Evolutionary conservation across 2,888 invertebrate genomes (phyloP), one percentile per base, ranked within the genome.

Genomic region (Alentia gelatinosa): DNA sequence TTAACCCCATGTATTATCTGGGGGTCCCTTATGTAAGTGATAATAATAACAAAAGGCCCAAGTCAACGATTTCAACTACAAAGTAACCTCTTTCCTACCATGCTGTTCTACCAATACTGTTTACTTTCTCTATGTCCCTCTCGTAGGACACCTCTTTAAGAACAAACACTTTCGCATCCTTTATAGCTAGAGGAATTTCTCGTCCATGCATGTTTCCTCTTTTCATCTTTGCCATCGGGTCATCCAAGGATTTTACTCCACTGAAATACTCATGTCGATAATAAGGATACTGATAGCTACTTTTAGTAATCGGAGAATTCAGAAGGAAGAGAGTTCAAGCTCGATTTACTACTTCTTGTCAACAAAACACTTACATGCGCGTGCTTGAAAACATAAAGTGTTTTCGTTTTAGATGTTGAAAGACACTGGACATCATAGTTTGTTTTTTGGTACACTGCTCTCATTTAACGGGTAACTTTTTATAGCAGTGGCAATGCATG

Each of bases 251-350:
- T 35, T 23, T 39, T 79, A 79, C 12, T 79, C 35, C 79, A 79
- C 39, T 79, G 37, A 79, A 79, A 79, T 79, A 79, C 79, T 79
- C 79, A 79, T 79, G 79, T 39, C 26, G 79, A 79, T 79, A 79
- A 35, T 39, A 39, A 79, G 19, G 79, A 19, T 79, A 79, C 15
- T 79, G 39, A 35, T 39, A 79, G 37, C 37, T 74, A 30, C 26
- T 79, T 37, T 79, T 79, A 19, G 37, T 35, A 79, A 79, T 1
- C 1, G 39, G 35, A 79, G 15, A 0, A n/a, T 30, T 68, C 12
- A n/a, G n/a, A 30, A 68, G 23, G 68, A 26, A n/a, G 33, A 68
- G 68, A 30, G 68, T 30, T 35, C 37, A 37, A 79, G 39, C 39
- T 79, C 79, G 12, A 39, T 79, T 79, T 79, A 19, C 3, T 79